Evolutionary conservation across 2,888 invertebrate genomes (phyloP).

Genomic region (Carterocephalus palaemon): DNA sequence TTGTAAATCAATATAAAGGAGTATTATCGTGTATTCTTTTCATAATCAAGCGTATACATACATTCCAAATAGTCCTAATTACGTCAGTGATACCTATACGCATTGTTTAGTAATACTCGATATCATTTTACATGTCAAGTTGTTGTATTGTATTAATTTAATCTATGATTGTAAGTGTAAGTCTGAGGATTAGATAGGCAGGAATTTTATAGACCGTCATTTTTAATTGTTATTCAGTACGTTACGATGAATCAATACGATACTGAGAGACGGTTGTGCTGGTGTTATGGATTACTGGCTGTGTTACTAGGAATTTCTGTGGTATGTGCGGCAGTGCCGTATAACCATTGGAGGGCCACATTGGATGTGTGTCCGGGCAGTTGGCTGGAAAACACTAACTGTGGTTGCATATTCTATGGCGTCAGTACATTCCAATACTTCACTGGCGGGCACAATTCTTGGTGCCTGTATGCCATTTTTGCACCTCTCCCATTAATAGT

Average conservation of each 20-base stretch:
- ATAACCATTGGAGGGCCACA: conserved; percentile 83
- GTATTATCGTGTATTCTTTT: too few relatives aligned
- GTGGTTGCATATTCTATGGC: conserved; percentile 84
- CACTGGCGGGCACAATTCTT: conserved; percentile 81
- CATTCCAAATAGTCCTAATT: too few relatives aligned
- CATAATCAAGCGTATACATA: too few relatives aligned
- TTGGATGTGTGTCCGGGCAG: conserved; percentile 81
- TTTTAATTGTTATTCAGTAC: background rate
- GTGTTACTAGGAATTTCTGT: conserved; percentile 53
- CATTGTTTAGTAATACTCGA: too few relatives aligned
- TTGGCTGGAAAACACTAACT: conserved; percentile 79
- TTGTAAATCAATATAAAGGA: too few relatives aligned
- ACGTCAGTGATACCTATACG: too few relatives aligned
- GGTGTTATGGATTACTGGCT: conserved; percentile 56
- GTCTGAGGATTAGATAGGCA: too few relatives aligned
- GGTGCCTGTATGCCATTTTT: conserved; percentile 83
- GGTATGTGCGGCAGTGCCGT: conserved; percentile 80
- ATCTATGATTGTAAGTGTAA: too few relatives aligned
- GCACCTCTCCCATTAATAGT: conserved; percentile 81
- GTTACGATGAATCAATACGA: conserved; percentile 61
- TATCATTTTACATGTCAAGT: too few relatives aligned
- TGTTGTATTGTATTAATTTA: too few relatives aligned
- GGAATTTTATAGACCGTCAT: background rate
- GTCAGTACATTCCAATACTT: conserved; percentile 80
- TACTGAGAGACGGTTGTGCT: conserved; percentile 60